A percentile compares a stretch with the other conserved stretches of the same genome.
Conservation (phyloP, 2,113 vertebrate species). For the Glaucomys volans region DNA sequence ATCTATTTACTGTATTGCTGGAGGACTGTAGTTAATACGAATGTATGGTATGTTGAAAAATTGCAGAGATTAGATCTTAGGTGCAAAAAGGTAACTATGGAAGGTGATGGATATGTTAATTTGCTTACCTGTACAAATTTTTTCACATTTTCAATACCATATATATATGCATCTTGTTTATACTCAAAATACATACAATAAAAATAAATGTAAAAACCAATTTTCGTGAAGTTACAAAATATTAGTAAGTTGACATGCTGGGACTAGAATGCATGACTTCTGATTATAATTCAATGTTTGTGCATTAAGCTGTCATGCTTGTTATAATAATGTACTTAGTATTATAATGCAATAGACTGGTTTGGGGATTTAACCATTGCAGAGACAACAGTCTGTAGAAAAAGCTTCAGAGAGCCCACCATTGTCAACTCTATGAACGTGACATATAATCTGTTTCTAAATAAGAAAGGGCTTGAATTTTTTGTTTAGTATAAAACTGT, state of each 20-base stretch:
- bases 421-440: background rate
- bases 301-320: constrained; percentile 13
- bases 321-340: constrained; percentile 14
- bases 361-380: background rate
- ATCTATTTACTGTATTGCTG: background rate
- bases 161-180: background rate
- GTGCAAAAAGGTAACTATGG: background rate
- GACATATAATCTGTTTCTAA: background rate
- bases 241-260: constrained; percentile 26
- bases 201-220: background rate
- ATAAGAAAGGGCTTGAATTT: constrained; percentile 28
- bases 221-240: background rate
- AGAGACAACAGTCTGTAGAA: background rate
- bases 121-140: background rate
- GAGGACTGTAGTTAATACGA: background rate
- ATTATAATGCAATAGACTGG: background rate
- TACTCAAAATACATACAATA: background rate
- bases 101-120: background rate
- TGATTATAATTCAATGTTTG: background rate
- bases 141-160: background rate
- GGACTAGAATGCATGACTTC: background rate
- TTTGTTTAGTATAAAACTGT: constrained; percentile 33
- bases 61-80: background rate
- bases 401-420: background rate
- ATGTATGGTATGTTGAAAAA: background rate